Evolutionary conservation across 2,888 invertebrate species (phyloP).

Genomic region (Scelioninae gen. 2): DNA sequence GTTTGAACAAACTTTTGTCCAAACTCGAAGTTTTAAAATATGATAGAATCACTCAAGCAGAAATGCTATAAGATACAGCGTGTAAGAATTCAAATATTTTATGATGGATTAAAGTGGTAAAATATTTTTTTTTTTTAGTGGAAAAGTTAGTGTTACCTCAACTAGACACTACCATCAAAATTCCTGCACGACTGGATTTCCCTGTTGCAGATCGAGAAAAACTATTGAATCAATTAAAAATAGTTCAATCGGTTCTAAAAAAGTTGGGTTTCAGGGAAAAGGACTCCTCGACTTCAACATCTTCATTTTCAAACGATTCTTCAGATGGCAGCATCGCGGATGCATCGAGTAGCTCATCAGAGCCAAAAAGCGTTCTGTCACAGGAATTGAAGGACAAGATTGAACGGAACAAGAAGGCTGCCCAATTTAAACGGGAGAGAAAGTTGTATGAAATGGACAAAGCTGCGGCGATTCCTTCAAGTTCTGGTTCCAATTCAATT

Average conservation of each 20-base stretch:
- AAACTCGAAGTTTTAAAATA: too few relatives aligned
- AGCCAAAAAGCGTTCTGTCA: constrained; percentile 10
- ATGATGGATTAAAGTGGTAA: constrained; percentile 42
- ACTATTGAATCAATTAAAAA: constrained; percentile 68
- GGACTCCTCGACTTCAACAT: constrained; percentile 14
- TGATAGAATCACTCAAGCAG: too few relatives aligned
- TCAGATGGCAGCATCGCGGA: constrained; percentile 37
- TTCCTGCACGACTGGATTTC: constrained; percentile 68
- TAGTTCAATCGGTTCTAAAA: constrained; percentile 74
- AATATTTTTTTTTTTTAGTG: constrained; percentile 76
- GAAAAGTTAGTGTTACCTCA: constrained; percentile 82
- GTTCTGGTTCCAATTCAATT: constrained; percentile 9
- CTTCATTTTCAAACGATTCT: constrained; percentile 16
- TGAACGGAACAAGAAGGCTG: constrained; percentile 63
- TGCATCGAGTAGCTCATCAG: constrained; percentile 39
- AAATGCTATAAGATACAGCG: too few relatives aligned
- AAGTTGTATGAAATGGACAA: constrained; percentile 65
- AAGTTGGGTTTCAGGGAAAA: constrained; percentile 68
- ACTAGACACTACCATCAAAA: constrained; percentile 73
- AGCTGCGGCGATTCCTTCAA: constrained; percentile 49
- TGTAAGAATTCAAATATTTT: too few relatives aligned
- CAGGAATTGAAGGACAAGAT: constrained; percentile 63
- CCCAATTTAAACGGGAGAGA: constrained; percentile 57
- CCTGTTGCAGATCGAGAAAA: constrained; percentile 66
- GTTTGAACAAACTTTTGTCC: too few relatives aligned